Conservation (phyloP, 2,797 vertebrate species). For the Acanthopagrus latus region DNA sequence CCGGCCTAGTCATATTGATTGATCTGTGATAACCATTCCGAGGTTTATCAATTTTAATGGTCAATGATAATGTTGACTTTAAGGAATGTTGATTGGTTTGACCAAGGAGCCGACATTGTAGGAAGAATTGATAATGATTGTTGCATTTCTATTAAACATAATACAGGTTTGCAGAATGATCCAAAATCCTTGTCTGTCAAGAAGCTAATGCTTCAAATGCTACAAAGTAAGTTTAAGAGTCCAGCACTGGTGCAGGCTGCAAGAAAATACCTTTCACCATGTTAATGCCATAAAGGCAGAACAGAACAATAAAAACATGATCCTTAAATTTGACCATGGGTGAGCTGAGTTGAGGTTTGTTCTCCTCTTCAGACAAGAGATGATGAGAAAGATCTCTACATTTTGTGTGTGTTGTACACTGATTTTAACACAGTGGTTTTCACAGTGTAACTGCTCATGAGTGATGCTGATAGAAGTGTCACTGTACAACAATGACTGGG, state of each 20-base stretch:
- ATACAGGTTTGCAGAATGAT: no score
- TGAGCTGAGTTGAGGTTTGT: not conserved
- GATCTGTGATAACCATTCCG: no score
- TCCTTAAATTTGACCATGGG: not conserved
- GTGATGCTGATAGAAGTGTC: not conserved
- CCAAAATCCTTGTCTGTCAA: no score
- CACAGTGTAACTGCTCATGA: constrained; percentile 17
- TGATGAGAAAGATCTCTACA: not conserved
- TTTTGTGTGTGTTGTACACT: not conserved
- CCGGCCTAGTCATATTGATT: no score
- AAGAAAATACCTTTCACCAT: no score
- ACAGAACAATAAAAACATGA: not conserved
- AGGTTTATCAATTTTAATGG: no score
- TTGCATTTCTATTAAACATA: no score
- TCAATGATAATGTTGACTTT: not conserved
- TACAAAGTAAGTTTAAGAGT: no score
- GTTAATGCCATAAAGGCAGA: no score
- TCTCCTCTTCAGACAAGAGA: not conserved
- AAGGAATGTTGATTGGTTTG: not conserved
- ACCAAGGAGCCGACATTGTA: not conserved
- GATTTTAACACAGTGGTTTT: not conserved
- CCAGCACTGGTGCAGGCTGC: no score
- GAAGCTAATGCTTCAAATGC: no score
- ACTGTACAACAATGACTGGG: constrained; percentile 11
- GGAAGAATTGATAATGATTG: no score